These are phyloP conservation scores for Saccostrea glomerata DNA, from an alignment of 1,140 invertebrate species.

Conservation along the genomic window DNA sequence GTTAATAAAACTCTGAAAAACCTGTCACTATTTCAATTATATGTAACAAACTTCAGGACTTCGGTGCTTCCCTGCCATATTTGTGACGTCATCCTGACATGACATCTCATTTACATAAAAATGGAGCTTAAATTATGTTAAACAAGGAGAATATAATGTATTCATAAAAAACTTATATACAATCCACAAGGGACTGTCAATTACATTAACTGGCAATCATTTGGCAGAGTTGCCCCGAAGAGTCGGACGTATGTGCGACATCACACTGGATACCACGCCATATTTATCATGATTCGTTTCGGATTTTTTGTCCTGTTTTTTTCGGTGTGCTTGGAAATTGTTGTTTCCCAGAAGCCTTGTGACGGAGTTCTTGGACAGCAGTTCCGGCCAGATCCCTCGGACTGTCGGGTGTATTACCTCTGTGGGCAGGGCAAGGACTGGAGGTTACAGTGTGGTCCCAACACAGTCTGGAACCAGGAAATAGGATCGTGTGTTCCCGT, in stretches of 20 bases:
- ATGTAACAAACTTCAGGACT: not conserved
- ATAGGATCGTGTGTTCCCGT: slow-evolving; percentile 30
- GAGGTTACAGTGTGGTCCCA: slow-evolving; percentile 27
- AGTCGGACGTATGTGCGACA: not conserved
- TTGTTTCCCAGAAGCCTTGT: slow-evolving; percentile 37
- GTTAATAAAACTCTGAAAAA: not conserved
- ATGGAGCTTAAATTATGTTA: not conserved
- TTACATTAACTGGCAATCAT: not conserved
- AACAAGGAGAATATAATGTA: not conserved
- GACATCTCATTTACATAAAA: slow-evolving; percentile 30
- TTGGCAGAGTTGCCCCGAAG: not conserved
- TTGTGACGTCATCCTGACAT: not conserved
- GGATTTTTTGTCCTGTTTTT: not conserved
- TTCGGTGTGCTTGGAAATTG: slow-evolving; percentile 1
- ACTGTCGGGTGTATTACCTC: slow-evolving; percentile 54
- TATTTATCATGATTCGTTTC: slow-evolving; percentile 10
- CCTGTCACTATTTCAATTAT: not conserved
- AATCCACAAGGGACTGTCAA: not conserved
- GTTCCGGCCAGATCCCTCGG: slow-evolving; percentile 50
- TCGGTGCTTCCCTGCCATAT: not conserved
- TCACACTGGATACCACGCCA: not conserved
- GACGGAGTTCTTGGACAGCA: slow-evolving; percentile 45
- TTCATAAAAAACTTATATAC: not conserved
- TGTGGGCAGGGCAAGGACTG: slow-evolving; percentile 45
- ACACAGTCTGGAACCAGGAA: slow-evolving; percentile 47